Percentiles rank a stretch among this genome's conserved stretches.
Conservation (phyloP, 2,797 vertebrate genomes). For the Linurgus olivaceus region DNA sequence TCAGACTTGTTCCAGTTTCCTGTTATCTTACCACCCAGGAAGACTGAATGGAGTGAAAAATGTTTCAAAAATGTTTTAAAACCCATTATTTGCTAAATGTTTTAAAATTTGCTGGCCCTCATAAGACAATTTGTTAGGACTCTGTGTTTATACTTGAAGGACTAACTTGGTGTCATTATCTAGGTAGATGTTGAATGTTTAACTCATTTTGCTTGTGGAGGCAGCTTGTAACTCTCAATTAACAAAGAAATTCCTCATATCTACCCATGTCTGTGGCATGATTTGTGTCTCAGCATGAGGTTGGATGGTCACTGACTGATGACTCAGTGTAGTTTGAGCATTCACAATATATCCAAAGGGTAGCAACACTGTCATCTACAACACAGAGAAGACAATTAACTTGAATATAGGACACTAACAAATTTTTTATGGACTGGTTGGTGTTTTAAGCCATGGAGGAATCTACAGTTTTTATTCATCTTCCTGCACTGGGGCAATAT, state of each 20-base stretch:
- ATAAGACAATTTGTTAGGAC: neutral
- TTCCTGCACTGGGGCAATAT: neutral
- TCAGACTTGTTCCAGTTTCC: neutral
- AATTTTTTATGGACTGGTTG: neutral
- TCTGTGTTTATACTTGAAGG: neutral
- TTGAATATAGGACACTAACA: neutral
- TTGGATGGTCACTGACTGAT: constrained; percentile 7
- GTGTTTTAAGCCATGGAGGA: neutral
- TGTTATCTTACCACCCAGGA: neutral
- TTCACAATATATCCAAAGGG: neutral
- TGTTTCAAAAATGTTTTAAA: neutral
- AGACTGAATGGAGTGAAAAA: neutral
- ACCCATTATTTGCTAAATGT: neutral
- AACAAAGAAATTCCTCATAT: neutral
- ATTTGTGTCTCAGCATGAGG: neutral
- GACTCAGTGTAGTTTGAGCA: neutral
- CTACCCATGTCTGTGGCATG: neutral
- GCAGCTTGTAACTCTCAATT: neutral
- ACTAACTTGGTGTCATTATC: neutral
- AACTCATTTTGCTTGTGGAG: neutral
- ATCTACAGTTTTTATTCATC: neutral
- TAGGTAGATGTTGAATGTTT: neutral
- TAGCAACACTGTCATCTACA: neutral
- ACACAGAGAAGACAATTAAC: neutral
- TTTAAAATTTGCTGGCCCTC: neutral